phyloP scores from a whole-genome alignment of 2,888 invertebrate genomes.

The Muschampia plurimacula region DNA sequence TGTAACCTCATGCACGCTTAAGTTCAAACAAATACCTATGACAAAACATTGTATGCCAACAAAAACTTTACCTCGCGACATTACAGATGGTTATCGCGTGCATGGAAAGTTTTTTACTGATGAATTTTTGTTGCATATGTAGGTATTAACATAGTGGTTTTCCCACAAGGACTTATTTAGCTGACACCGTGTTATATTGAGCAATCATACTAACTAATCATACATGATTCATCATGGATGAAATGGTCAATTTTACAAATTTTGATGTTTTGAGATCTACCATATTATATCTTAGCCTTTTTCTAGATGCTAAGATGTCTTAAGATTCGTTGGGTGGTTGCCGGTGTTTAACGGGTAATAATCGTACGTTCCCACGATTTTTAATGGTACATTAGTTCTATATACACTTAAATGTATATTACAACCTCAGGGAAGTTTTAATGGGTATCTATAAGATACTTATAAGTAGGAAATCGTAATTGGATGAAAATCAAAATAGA shows the following conservation, averaged over 20 bases:
- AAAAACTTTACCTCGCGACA: background rate
- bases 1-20: background rate
- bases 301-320: too few relatives aligned
- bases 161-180: background rate
- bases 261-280: background rate
- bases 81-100: background rate
- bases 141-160: slow-evolving; percentile 7
- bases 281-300: background rate
- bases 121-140: background rate
- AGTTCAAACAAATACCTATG: background rate
- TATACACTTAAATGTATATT: too few relatives aligned
- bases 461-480: too few relatives aligned
- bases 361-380: too few relatives aligned
- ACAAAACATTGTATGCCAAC: background rate
- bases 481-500: too few relatives aligned
- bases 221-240: background rate
- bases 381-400: too few relatives aligned
- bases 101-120: background rate
- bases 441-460: too few relatives aligned
- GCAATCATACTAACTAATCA: background rate
- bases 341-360: too few relatives aligned
- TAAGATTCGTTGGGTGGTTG: too few relatives aligned
- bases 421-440: too few relatives aligned
- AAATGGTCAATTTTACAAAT: background rate
- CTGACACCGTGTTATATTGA: background rate